Evolutionary conservation across 2,113 vertebrate genomes (phyloP).

Genomic region (Pteropus alecto): DNA sequence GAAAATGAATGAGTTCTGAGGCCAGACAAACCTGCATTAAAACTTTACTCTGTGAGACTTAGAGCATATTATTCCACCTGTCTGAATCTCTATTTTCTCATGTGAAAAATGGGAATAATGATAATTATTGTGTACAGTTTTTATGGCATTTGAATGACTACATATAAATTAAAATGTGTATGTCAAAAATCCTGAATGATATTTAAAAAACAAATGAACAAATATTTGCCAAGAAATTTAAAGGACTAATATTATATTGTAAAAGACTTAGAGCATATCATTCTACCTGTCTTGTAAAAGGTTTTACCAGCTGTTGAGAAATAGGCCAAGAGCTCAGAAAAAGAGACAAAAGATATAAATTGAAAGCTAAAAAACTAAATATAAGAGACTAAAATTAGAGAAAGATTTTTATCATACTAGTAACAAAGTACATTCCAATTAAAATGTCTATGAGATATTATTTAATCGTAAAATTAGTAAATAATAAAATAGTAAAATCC

Average conservation of each 20-base stretch:
- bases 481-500: neutral
- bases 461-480: conserved; percentile 5
- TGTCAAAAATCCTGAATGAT: neutral
- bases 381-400: neutral
- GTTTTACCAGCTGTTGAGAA: neutral
- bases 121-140: neutral
- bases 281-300: too few species aligned
- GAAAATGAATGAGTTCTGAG: neutral
- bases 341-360: neutral
- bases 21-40: neutral
- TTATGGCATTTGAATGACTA: neutral
- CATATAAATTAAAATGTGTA: neutral
- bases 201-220: neutral
- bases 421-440: neutral
- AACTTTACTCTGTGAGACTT: neutral
- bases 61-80: neutral
- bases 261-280: too few species aligned
- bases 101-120: neutral
- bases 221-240: neutral
- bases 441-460: neutral
- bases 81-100: neutral
- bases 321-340: neutral
- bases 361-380: neutral
- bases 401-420: neutral
- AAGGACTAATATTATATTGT: neutral